phyloP scores from a whole-genome alignment of 1,140 invertebrate genomes.

The Achatina immaculata region DNA sequence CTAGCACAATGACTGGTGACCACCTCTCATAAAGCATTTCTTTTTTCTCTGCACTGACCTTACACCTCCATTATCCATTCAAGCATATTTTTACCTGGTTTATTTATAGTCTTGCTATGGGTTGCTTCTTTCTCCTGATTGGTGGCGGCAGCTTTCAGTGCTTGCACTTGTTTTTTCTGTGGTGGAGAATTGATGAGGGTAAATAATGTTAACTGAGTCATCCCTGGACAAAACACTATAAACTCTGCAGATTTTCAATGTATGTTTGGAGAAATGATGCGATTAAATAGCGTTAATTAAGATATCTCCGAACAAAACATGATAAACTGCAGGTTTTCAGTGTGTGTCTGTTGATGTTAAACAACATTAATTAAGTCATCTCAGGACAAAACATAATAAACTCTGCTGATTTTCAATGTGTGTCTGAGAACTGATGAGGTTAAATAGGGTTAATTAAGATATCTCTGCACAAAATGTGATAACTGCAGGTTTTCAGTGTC shows the following conservation, averaged over 20 bases:
- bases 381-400: neutral
- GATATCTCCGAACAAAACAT: neutral
- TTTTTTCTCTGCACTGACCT: too few relatives aligned
- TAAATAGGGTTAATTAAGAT: neutral
- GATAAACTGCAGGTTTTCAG: neutral
- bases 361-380: neutral
- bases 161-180: slow-evolving; percentile 33
- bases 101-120: slow-evolving; percentile 20
- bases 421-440: neutral
- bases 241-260: neutral
- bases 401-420: neutral
- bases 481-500: neutral
- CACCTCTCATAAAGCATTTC: too few relatives aligned
- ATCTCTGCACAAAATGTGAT: neutral
- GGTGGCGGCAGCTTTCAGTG: slow-evolving; percentile 25
- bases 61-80: too few relatives aligned
- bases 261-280: neutral
- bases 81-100: slow-evolving; percentile 12
- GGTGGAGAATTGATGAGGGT: neutral
- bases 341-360: neutral
- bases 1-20: too few relatives aligned
- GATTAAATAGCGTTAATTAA: neutral
- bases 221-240: neutral
- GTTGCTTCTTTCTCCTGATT: slow-evolving; percentile 30
- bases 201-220: neutral